phyloP scores from a whole-genome alignment of 1,140 invertebrate genomes.

The Maniola jurtina region DNA sequence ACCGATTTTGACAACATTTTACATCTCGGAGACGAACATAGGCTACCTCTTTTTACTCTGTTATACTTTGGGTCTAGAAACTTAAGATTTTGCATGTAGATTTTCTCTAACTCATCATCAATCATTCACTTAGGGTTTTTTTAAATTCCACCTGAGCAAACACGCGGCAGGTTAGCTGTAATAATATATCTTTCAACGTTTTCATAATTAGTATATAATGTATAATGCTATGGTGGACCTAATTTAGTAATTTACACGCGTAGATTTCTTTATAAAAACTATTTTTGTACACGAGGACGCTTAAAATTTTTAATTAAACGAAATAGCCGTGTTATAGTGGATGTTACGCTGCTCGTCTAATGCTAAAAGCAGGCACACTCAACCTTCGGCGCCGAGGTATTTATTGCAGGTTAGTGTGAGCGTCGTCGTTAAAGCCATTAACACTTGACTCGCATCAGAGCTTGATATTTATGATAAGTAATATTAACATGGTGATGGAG shows the following conservation, averaged over 20 bases:
- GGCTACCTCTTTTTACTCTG: no score
- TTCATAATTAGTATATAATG: neutral
- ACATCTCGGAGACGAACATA: no score
- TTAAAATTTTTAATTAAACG: slow-evolving; percentile 12
- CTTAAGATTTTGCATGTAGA: no score
- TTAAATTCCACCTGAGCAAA: no score
- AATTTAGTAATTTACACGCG: neutral
- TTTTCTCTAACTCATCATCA: no score
- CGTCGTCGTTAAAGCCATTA: neutral
- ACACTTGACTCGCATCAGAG: neutral
- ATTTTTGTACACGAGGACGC: slow-evolving; percentile 1
- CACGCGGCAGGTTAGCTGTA: no score
- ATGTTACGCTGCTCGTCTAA: slow-evolving; percentile 2
- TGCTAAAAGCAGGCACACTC: neutral
- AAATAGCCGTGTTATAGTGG: slow-evolving; percentile 6
- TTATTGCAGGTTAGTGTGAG: neutral
- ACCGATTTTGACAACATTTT: no score
- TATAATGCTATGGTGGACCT: neutral
- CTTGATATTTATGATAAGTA: no score
- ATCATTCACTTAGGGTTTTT: no score
- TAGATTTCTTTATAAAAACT: slow-evolving; percentile 1
- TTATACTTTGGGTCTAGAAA: no score
- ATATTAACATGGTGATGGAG: no score
- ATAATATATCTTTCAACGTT: no score
- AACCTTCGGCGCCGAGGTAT: slow-evolving; percentile 1